Conservation (phyloP, 2,113 vertebrate species). For the Phrynosoma blainvillii region DNA sequence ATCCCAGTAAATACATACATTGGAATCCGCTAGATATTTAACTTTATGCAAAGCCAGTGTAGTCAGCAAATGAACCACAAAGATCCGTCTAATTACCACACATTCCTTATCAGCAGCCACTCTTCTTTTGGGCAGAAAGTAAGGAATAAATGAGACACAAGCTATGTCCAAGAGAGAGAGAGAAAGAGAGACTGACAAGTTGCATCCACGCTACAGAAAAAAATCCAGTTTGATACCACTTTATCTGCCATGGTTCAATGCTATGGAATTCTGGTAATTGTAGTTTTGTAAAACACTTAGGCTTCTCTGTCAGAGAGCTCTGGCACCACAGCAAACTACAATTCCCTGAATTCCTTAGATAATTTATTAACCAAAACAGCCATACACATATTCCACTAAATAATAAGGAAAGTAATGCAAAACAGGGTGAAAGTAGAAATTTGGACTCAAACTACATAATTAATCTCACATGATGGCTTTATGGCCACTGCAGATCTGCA, state of each 20-base stretch:
- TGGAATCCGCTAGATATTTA: neutral
- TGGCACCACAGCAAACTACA: too few relatives aligned
- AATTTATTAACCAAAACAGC: too few relatives aligned
- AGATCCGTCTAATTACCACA: neutral
- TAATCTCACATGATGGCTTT: neutral
- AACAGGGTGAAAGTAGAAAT: neutral
- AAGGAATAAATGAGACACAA: neutral
- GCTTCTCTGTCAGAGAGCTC: too few relatives aligned
- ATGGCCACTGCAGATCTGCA: neutral
- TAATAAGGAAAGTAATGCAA: neutral
- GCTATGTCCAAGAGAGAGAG: neutral
- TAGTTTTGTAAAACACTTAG: too few relatives aligned
- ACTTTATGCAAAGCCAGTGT: neutral
- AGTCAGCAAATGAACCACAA: neutral
- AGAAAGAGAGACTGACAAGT: too few relatives aligned
- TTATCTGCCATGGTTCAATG: too few relatives aligned
- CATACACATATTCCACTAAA: too few relatives aligned
- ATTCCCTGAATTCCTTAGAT: too few relatives aligned
- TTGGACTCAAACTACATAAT: neutral
- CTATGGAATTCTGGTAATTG: too few relatives aligned
- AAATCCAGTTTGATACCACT: too few relatives aligned
- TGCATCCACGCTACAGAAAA: too few relatives aligned
- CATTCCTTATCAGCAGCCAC: neutral
- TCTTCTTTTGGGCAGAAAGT: neutral
- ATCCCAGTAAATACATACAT: neutral